phyloP scores from a whole-genome alignment of 2,888 invertebrate genomes.

The Pinctada fucata region DNA sequence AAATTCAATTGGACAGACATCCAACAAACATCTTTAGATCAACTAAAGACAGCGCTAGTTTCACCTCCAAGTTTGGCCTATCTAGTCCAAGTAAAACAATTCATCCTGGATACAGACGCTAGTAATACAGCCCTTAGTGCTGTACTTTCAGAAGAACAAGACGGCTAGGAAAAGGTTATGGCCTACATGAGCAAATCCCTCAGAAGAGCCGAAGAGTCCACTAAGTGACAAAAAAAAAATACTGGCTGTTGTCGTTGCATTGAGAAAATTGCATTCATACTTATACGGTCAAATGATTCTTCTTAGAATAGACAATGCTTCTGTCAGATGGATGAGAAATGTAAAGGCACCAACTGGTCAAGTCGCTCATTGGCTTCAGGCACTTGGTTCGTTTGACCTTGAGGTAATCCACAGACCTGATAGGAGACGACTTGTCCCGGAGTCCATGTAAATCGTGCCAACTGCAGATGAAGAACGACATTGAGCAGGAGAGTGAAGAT shows the following conservation, averaged over 20 bases:
- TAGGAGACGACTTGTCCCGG: neutral
- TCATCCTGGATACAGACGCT: neutral
- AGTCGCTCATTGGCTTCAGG: neutral
- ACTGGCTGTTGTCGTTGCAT: neutral
- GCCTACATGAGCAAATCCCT: conserved; percentile 11
- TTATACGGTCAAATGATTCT: conserved; percentile 11
- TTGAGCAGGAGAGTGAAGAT: neutral
- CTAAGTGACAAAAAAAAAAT: neutral
- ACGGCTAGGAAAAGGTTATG: conserved; percentile 2
- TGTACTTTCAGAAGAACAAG: neutral
- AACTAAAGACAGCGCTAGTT: neutral
- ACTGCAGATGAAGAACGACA: neutral
- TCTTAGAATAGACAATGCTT: neutral
- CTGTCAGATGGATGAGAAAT: neutral
- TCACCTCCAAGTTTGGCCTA: conserved; percentile 11
- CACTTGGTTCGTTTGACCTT: neutral
- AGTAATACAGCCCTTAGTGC: neutral
- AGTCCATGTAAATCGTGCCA: neutral
- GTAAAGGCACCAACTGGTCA: neutral
- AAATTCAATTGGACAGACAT: neutral
- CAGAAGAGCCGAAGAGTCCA: neutral
- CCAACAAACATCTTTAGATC: conserved; percentile 1
- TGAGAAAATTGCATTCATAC: conserved; percentile 10
- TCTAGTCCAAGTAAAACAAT: neutral
- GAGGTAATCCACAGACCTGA: neutral